Conservation (phyloP, 2,113 vertebrate genomes). For the Prinia subflava region DNA sequence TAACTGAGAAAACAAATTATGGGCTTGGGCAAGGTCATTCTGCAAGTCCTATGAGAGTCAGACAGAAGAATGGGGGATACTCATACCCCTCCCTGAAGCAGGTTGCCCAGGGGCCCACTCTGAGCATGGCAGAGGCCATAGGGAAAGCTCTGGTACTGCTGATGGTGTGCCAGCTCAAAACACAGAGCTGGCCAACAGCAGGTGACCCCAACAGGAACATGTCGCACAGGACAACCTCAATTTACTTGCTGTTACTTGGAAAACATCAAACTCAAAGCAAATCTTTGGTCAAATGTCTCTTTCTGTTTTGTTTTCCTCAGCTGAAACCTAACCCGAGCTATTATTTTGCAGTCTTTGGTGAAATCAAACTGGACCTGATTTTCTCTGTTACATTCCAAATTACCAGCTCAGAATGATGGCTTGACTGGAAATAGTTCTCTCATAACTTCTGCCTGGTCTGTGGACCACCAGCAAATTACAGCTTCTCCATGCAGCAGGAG, state of each 20-base stretch:
- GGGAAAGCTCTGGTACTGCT: neutral
- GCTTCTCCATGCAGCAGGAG: neutral
- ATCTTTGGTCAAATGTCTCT: neutral
- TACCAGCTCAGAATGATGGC: neutral
- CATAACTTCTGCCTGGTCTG: neutral
- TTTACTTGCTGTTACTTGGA: neutral
- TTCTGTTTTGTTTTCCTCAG: neutral
- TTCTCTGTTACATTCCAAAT: neutral
- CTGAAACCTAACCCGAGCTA: neutral
- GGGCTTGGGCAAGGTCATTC: constrained; percentile 27
- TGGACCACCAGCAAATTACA: neutral
- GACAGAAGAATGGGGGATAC: neutral
- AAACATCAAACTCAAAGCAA: neutral
- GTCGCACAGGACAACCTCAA: neutral
- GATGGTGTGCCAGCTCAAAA: neutral
- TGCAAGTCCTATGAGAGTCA: neutral
- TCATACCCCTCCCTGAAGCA: neutral
- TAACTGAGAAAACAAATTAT: constrained; percentile 16
- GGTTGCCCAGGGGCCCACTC: neutral
- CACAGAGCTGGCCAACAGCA: neutral
- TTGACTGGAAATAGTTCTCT: neutral
- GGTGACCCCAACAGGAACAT: neutral
- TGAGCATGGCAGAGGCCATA: accelerated
- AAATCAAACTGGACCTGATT: neutral
- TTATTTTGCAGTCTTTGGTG: neutral